Percentiles rank a stretch among this genome's conserved stretches.
Conservation (phyloP, 2,113 vertebrate genomes). For the Pachycephala philippinensis region DNA sequence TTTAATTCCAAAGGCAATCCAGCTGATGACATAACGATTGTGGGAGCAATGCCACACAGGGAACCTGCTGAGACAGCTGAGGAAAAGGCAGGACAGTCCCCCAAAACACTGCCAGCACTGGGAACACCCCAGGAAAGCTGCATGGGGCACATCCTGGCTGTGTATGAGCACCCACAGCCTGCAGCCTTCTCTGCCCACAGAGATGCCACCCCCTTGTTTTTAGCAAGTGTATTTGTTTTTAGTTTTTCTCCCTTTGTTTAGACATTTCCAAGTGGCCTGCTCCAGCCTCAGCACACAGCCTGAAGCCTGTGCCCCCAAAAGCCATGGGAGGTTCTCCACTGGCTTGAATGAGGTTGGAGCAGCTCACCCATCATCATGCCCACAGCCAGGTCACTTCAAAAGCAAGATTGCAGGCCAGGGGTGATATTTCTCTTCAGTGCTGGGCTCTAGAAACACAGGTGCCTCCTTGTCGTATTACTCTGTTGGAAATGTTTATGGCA, state of each 20-base stretch:
- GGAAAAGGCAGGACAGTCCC: neutral
- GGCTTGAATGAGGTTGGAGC: neutral
- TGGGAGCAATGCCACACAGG: neutral
- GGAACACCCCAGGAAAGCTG: neutral
- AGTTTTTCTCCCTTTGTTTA: neutral
- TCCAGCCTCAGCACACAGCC: neutral
- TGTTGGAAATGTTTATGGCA: neutral
- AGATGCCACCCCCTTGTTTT: neutral
- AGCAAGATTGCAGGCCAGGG: neutral
- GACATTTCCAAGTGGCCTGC: neutral
- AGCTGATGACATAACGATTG: neutral
- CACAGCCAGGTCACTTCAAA: neutral
- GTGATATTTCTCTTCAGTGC: neutral
- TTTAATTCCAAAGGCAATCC: neutral
- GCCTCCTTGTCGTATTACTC: neutral
- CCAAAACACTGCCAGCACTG: neutral
- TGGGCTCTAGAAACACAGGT: neutral
- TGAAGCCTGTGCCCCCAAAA: neutral
- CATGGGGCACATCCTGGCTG: rapidly evolving
- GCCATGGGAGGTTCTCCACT: neutral
- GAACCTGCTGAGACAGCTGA: neutral
- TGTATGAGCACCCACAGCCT: neutral
- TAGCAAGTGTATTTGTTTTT: neutral
- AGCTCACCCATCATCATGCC: neutral
- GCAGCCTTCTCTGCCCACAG: neutral